Percentiles rank a stretch among this genome's conserved stretches.
phyloP scores from a whole-genome alignment of 2,797 vertebrate species.

The Hoplostethus mediterraneus region DNA sequence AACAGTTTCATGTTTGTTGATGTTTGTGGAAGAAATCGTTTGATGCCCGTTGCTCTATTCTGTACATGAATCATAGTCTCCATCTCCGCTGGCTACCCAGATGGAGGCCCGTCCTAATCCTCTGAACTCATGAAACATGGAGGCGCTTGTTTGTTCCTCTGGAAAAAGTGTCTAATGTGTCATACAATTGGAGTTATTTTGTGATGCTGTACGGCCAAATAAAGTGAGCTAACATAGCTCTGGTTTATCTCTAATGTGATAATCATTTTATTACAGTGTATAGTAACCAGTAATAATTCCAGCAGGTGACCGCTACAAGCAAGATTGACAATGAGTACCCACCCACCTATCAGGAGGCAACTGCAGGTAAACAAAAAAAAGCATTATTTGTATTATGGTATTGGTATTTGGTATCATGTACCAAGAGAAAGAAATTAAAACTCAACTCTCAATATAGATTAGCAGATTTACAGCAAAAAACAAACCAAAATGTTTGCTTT shows the following conservation, averaged over 20 bases:
- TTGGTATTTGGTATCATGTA: no score
- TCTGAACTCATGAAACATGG: constrained; percentile 37
- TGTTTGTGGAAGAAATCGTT: neutral
- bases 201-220: no score
- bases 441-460: no score
- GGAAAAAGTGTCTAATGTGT: neutral
- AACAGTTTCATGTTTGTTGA: neutral
- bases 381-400: neutral
- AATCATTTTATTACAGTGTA: neutral
- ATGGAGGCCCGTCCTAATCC: constrained; percentile 41
- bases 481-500: no score
- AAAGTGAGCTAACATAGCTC: no score
- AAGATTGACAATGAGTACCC: constrained; percentile 86
- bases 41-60: neutral
- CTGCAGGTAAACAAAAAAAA: constrained; percentile 80
- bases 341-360: constrained; percentile 93
- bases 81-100: neutral
- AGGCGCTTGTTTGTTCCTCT: constrained; percentile 14
- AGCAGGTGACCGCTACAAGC: constrained; percentile 84
- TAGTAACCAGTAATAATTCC: constrained; percentile 1
- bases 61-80: neutral
- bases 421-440: no score
- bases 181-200: neutral
- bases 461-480: no score
- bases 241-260: no score